Evolutionary conservation across 2,113 vertebrate genomes (phyloP).

Genomic region (Crypturellus undulatus): DNA sequence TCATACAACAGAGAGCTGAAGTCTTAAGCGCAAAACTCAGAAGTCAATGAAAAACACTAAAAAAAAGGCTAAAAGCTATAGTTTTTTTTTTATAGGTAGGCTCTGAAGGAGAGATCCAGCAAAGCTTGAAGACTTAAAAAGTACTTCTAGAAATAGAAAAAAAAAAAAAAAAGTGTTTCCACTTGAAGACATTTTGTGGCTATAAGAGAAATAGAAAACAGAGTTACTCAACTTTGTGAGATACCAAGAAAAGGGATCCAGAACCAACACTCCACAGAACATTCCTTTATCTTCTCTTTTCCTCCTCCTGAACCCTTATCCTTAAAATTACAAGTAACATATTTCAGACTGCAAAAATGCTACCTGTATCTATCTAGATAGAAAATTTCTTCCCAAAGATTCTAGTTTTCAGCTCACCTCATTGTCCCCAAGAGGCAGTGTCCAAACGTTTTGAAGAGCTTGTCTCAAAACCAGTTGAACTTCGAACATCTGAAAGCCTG

Average conservation of each 20-base stretch:
- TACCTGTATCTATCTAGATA: neutral
- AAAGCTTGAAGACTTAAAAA: neutral
- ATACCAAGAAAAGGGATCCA: neutral
- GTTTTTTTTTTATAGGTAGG: neutral
- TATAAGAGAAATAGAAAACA: neutral
- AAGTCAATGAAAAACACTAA: neutral
- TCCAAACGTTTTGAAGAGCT: slow-evolving; percentile 79
- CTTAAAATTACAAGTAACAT: neutral
- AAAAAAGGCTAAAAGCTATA: neutral
- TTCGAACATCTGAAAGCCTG: slow-evolving; percentile 72
- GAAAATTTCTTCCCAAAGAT: neutral
- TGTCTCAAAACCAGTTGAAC: slow-evolving; percentile 77
- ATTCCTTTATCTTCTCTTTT: neutral
- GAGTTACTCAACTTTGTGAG: neutral
- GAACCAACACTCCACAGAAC: neutral
- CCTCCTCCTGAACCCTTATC: neutral
- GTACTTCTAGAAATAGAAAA: neutral
- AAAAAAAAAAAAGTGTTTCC: neutral
- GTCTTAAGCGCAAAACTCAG: neutral
- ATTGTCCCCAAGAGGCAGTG: slow-evolving; percentile 36
- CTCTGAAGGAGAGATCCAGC: neutral
- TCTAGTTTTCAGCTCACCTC: slow-evolving; percentile 66
- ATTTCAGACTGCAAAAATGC: neutral
- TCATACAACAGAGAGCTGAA: neutral
- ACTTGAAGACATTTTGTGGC: neutral